Base-by-base conservation (phyloP, 2,888 invertebrate genomes). In the Brachynemurus nebulosus region DNA sequence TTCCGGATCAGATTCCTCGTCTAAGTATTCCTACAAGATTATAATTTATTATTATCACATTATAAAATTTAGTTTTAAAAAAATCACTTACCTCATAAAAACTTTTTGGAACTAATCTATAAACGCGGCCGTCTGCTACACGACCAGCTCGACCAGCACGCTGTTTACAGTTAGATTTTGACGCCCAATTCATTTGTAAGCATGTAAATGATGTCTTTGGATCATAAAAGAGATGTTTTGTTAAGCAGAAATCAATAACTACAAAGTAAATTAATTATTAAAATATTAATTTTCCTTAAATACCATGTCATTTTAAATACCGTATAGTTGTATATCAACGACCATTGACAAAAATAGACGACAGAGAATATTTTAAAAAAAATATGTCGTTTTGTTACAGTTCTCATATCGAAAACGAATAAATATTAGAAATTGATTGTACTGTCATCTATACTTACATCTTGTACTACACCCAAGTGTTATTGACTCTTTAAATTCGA, bases 191-290 rank as follows among this genome's bases (percentile, higher is more conserved):
- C 50, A 92, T 59, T 54, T 80, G 76, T 36, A 96, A 70, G 37
- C 79, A 74, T 16, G 82, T 77, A 59, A 80, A 88, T 67, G 86
- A 88, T 0, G 90, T 86, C 0, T 68, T 65, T 1, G 73, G 67
- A 59, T 95, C 88, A 39, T 80, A 78, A 4, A 81, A 69, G 53
- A 91, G 63, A 25, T 76, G 73, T 67, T 93, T 95, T 47, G 88
- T 88, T 47, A 95, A 67, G 63, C 95, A 96, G 64, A 89, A 95
- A 65, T 97, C 96, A 55, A 96, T 83, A 39, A 97, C 93, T 84
- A 60, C 36, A 64, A 62, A 45, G 54, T 36, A 12, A 46, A 50
- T 45, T 46, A 47, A 42, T 40, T 39, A 42, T 35, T 30, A n/a
- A 27, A 34, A 12, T 19, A 25, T 4, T 14, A n/a, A 9, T n/a